These are phyloP conservation scores for Acrobasis repandana DNA, from an alignment of 2,888 invertebrate species.

Conservation along the genomic window DNA sequence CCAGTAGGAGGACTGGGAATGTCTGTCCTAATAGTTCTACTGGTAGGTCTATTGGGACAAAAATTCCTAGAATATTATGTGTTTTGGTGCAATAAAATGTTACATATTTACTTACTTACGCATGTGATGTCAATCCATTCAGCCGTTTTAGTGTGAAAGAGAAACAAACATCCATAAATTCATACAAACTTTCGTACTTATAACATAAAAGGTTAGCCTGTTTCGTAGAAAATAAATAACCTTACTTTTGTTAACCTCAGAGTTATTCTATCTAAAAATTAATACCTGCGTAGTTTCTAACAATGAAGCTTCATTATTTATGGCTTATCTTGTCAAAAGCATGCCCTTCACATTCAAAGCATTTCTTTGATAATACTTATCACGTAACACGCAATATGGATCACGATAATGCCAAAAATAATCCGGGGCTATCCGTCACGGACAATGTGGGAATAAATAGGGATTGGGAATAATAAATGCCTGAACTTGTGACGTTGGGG, in stretches of 20 bases:
- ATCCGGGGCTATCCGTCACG: neutral
- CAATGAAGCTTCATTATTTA: constrained; percentile 1
- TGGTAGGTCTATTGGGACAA: too few species aligned
- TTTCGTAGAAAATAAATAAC: neutral
- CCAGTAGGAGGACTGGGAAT: too few species aligned
- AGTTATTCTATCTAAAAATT: neutral
- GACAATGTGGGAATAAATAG: neutral
- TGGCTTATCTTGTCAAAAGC: constrained; percentile 9
- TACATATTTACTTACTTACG: too few species aligned
- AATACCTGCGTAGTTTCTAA: neutral
- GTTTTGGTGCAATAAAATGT: too few species aligned
- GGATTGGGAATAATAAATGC: neutral
- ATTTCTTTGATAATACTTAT: constrained; percentile 13
- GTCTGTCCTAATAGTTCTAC: too few species aligned
- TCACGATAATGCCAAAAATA: constrained; percentile 11
- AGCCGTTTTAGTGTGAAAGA: too few species aligned
- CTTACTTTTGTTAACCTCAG: neutral
- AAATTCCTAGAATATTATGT: too few species aligned
- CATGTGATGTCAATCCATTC: too few species aligned
- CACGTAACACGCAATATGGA: constrained; percentile 12
- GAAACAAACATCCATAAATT: too few species aligned
- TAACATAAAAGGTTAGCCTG: too few species aligned
- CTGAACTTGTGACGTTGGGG: neutral
- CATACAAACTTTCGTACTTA: too few species aligned
- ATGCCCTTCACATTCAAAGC: constrained; percentile 10